Evolutionary conservation across 2,113 vertebrate genomes (phyloP), one percentile per base, ranked within the genome.

Genomic region (Illadopsis cleaveri): DNA sequence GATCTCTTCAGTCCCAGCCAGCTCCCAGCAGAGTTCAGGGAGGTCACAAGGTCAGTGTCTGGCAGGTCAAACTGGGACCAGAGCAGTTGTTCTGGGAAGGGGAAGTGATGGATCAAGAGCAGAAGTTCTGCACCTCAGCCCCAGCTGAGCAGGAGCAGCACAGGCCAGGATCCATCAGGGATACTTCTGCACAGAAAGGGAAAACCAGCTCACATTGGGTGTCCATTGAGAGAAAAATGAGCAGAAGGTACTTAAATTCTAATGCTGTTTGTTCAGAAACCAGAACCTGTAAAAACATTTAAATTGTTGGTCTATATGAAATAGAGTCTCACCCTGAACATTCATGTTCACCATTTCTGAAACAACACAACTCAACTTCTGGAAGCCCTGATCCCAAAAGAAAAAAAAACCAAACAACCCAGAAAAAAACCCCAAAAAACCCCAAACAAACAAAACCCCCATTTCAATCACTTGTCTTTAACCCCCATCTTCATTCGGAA

Each of bases 251-350:
- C 18, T 42, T 30, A 2, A 82, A 66, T 28, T 58, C 31, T 47
- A n/a, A 25, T 11, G 7, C 2, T 37, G 30, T 9, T 51, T 60
- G 69, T 27, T 48, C 31, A 57, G 60, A 77, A 79, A 64, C 20
- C 30, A 64, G 50, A 73, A 68, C 9, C 24, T 24, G 42, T 21
- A 37, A 51, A 27, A 53, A 15, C 6, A 48, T 19, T 35, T 33
- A 1, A 48, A 5, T 2, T 16, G 58, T 9, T 58, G 47, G 12
- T 40, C 13, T 45, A 0, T 30, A 2, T 38, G 60, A 75, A 53
- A 53, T 2, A 57, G 57, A 37, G 38, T 12, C 35, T 77, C 91
- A 54, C 5, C 23, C 44, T 54, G 40, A 37, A 60, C 1, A 18
- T 6, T 24, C 31, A 12, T 1, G 1, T 2, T 48, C 40, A 20